A percentile compares a stretch with the other conserved stretches of the same genome.
phyloP scores from a whole-genome alignment of 2,888 invertebrate species.

The Perizoma affinitatum region DNA sequence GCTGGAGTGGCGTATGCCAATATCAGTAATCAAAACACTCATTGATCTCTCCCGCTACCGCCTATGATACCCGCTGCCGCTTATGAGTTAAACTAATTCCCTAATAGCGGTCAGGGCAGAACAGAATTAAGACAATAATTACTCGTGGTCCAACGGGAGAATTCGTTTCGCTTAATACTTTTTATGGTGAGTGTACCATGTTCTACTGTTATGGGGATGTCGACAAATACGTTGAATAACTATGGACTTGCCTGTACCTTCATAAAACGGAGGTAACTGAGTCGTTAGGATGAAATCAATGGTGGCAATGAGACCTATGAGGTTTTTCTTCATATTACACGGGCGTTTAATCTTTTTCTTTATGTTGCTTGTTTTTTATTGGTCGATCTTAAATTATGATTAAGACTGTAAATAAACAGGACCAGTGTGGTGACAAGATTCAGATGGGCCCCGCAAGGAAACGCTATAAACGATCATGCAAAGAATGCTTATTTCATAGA shows the following conservation, averaged over 20 bases:
- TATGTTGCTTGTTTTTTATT: no score
- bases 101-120: constrained; percentile 74
- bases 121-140: constrained; percentile 82
- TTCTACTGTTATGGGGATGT: constrained; percentile 32
- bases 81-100: constrained; percentile 37
- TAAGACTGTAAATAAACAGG: neutral
- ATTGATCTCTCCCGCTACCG: constrained; percentile 45
- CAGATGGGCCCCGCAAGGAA: neutral
- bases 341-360: no score
- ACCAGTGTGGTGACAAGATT: neutral
- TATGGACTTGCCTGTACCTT: constrained; percentile 20
- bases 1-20: no score
- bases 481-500: no score
- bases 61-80: constrained; percentile 54
- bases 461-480: no score
- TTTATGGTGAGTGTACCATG: constrained; percentile 54
- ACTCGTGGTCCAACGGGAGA: constrained; percentile 62
- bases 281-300: constrained; percentile 24
- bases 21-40: no score
- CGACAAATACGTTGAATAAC: constrained; percentile 44
- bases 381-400: neutral
- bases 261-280: constrained; percentile 13
- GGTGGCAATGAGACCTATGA: neutral
- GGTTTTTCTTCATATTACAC: no score
- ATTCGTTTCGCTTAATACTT: constrained; percentile 78